A percentile compares a stretch with the other conserved stretches of the same genome.
Conservation (phyloP, 64 coral and sea anemone genomes). For the Platygyra sinensis region DNA sequence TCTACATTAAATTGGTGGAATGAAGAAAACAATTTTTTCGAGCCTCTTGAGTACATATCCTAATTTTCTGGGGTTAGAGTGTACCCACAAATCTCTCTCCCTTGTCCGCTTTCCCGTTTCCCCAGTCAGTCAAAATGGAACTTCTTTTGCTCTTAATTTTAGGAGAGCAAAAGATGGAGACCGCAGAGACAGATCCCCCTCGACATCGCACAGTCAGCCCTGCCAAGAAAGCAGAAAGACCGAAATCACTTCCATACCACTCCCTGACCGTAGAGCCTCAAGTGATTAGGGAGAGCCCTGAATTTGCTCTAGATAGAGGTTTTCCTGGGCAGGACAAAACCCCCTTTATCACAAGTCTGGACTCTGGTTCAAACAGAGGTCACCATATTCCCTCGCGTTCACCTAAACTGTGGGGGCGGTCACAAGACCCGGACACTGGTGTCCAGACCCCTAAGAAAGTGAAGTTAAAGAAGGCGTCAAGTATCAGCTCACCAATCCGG, state of each 20-base stretch:
- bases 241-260: constrained; percentile 51
- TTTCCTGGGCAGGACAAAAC: not conserved
- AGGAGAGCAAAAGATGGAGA: constrained; percentile 43
- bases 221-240: constrained; percentile 39
- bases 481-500: constrained; percentile 62
- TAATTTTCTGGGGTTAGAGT: no score
- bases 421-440: not conserved
- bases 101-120: not conserved
- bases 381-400: not conserved
- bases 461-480: constrained; percentile 60
- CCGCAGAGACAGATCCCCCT: not conserved
- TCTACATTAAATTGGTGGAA: no score
- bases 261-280: not conserved
- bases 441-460: constrained; percentile 45
- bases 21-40: no score
- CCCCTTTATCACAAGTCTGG: not conserved
- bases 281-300: constrained; percentile 15
- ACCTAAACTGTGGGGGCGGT: not conserved
- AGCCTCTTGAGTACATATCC: no score
- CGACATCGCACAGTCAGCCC: not conserved
- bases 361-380: constrained; percentile 1
- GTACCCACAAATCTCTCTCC: not conserved
- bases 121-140: not conserved
- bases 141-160: not conserved
- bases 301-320: constrained; percentile 14